Percentiles rank a stretch among this genome's conserved stretches.
Conservation (phyloP, 2,113 vertebrate genomes). For the Notothenia rossii region DNA sequence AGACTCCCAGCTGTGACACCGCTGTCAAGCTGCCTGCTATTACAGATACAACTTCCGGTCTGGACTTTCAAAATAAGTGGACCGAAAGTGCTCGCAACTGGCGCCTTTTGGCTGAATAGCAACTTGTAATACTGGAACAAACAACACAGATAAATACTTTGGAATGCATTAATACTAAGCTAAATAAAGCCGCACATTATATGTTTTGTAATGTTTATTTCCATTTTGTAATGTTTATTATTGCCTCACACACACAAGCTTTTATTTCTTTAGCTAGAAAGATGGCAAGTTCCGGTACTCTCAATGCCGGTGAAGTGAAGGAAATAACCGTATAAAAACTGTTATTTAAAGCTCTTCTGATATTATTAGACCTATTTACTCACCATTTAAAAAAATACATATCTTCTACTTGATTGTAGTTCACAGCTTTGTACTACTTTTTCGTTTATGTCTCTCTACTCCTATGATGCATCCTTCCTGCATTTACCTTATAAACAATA, state of each 20-base stretch:
- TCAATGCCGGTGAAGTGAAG: not conserved
- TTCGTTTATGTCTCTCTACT: not conserved
- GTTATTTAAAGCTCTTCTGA: not conserved
- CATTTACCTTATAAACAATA: not conserved
- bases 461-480: too few relatives aligned
- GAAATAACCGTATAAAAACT: not conserved
- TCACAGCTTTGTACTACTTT: not conserved
- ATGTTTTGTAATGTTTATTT: not conserved
- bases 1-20: slow-evolving; percentile 67
- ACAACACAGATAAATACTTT: accelerated
- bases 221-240: too few relatives aligned
- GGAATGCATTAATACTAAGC: not conserved
- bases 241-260: not conserved
- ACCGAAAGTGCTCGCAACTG: not conserved
- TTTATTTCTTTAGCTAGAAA: slow-evolving; percentile 30
- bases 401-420: not conserved
- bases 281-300: slow-evolving; percentile 3
- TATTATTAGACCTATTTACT: not conserved
- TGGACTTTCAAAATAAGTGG: slow-evolving; percentile 16
- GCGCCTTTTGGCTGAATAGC: not conserved
- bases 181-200: too few relatives aligned
- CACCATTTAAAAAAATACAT: not conserved
- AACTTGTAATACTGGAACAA: not conserved
- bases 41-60: not conserved
- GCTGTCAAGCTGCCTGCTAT: accelerated